phyloP scores from a whole-genome alignment of 1,140 invertebrate genomes.

The Meloidogyne hapla region DNA sequence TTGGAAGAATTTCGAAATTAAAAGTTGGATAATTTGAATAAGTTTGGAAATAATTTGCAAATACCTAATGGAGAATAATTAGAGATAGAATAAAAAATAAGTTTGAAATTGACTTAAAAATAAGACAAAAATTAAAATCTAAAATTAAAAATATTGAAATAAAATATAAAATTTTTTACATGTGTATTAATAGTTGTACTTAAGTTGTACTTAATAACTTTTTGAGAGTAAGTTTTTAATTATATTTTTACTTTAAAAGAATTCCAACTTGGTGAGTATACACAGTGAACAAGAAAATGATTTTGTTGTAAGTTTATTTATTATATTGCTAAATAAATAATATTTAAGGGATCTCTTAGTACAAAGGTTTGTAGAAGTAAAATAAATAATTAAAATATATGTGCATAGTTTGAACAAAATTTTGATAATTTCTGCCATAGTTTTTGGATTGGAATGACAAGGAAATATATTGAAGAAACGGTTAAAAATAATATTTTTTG shows the following conservation, averaged over 20 bases:
- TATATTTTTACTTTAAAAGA: background rate
- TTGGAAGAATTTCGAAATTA: too few relatives aligned
- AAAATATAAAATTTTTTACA: too few relatives aligned
- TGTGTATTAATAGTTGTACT: too few relatives aligned
- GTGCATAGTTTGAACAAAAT: background rate
- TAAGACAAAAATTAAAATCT: too few relatives aligned
- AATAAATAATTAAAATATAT: background rate
- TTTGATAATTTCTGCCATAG: background rate
- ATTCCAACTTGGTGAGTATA: background rate
- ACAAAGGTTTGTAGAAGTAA: background rate
- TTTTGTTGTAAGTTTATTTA: background rate
- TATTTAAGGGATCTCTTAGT: background rate
- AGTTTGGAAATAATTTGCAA: too few relatives aligned
- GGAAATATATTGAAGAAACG: background rate
- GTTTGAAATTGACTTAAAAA: too few relatives aligned
- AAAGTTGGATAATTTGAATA: too few relatives aligned
- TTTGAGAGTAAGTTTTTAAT: too few relatives aligned
- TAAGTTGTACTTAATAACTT: too few relatives aligned
- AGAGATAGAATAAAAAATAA: too few relatives aligned
- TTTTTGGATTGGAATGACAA: slow-evolving; percentile 1
- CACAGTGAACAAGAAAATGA: slow-evolving; percentile 3
- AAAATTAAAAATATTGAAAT: too few relatives aligned
- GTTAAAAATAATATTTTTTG: background rate
- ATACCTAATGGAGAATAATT: too few relatives aligned
- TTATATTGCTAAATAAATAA: background rate